Conservation (phyloP, 2,797 vertebrate genomes). For the Chelonia mydas region DNA sequence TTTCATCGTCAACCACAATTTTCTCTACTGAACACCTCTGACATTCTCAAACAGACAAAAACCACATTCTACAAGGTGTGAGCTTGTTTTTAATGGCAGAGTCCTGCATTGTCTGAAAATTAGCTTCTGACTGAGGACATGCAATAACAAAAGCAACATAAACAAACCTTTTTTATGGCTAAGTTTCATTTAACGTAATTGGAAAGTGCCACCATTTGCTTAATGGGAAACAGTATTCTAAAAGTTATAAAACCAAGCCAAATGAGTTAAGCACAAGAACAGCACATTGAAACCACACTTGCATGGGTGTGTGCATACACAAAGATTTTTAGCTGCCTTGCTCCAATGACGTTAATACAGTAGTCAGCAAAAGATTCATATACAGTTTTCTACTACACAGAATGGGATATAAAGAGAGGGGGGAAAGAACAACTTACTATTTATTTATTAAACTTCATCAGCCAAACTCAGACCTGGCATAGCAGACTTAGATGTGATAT, state of each 20-base stretch:
- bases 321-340: neutral
- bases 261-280: neutral
- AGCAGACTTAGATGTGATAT: neutral
- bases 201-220: neutral
- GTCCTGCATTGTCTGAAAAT: neutral
- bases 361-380: neutral
- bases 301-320: neutral
- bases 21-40: neutral
- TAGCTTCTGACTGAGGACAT: neutral
- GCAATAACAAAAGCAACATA: neutral
- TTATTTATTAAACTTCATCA: neutral
- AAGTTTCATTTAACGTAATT: conserved; percentile 26
- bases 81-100: neutral
- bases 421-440: neutral
- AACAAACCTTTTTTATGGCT: neutral
- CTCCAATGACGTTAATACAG: neutral
- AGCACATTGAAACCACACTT: neutral
- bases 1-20: neutral
- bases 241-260: neutral
- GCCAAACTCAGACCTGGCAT: neutral
- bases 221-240: neutral
- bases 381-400: neutral
- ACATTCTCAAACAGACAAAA: neutral
- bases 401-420: neutral
- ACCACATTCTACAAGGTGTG: neutral